Percentiles rank a stretch among this genome's conserved stretches.
These are phyloP conservation scores for Neolamprologus cancellatus DNA, from an alignment of 2,113 vertebrate genomes.

Conservation along the genomic window DNA sequence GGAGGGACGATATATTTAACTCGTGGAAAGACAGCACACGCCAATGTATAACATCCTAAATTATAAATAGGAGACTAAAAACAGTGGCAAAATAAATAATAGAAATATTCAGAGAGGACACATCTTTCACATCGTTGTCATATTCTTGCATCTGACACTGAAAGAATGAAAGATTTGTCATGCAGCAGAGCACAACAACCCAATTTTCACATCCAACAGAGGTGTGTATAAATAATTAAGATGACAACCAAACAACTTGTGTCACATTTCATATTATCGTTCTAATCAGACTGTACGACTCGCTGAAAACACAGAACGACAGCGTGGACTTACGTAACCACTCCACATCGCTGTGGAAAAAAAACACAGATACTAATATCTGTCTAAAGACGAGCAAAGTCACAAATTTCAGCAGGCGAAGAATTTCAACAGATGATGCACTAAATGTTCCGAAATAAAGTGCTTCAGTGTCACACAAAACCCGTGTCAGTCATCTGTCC, in stretches of 20 bases:
- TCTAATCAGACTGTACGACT: not conserved
- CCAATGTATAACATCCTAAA: slow-evolving; percentile 23
- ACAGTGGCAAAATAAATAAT: slow-evolving; percentile 48
- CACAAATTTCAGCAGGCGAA: not conserved
- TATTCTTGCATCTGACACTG: slow-evolving; percentile 26
- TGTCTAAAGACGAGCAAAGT: not conserved
- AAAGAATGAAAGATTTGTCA: slow-evolving; percentile 31
- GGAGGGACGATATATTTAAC: not conserved
- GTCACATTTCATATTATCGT: slow-evolving; percentile 45
- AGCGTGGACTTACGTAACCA: slow-evolving; percentile 22
- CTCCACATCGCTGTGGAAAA: not conserved
- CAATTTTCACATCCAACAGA: slow-evolving; percentile 40
- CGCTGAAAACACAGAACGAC: not conserved
- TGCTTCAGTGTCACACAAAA: not conserved
- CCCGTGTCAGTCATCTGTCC: slow-evolving; percentile 12
- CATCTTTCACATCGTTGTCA: slow-evolving; percentile 4
- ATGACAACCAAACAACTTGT: slow-evolving; percentile 43
- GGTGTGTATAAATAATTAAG: slow-evolving; percentile 57
- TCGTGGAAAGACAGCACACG: slow-evolving; percentile 30
- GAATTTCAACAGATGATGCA: slow-evolving; percentile 9
- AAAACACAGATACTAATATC: slow-evolving; percentile 27
- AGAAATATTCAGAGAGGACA: slow-evolving; percentile 20
- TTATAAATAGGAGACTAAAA: slow-evolving; percentile 42
- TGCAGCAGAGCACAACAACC: slow-evolving; percentile 39
- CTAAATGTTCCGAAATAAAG: slow-evolving; percentile 24